Conservation (phyloP, 2,113 vertebrate species). For the Sula dactylatra region DNA sequence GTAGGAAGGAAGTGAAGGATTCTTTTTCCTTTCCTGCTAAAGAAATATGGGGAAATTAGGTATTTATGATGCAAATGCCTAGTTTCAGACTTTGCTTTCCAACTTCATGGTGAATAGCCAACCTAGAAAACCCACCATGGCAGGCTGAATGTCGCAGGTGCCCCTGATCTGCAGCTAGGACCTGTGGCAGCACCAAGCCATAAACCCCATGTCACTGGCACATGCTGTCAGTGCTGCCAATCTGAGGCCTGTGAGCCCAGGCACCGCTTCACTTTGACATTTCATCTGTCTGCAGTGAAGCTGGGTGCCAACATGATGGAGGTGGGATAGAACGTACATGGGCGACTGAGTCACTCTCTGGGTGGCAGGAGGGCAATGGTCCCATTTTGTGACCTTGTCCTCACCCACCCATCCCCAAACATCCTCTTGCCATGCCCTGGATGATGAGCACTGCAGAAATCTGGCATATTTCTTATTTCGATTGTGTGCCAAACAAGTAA, state of each 20-base stretch:
- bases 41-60: background rate
- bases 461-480: background rate
- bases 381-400: background rate
- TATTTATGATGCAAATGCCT: background rate
- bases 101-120: background rate
- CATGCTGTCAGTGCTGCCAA: background rate
- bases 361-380: fast-evolving
- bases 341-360: background rate
- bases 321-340: fast-evolving
- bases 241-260: background rate
- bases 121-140: background rate
- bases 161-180: background rate
- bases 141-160: background rate
- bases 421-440: background rate
- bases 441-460: background rate
- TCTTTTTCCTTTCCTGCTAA: background rate
- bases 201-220: background rate
- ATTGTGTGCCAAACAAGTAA: background rate
- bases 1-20: background rate
- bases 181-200: background rate
- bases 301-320: fast-evolving
- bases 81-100: background rate
- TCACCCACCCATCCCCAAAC: fast-evolving
- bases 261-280: background rate
- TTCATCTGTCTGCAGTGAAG: background rate